Evolutionary conservation across 92 coral and sea anemone genomes (phyloP).

Genomic region (Actinernus sp.): DNA sequence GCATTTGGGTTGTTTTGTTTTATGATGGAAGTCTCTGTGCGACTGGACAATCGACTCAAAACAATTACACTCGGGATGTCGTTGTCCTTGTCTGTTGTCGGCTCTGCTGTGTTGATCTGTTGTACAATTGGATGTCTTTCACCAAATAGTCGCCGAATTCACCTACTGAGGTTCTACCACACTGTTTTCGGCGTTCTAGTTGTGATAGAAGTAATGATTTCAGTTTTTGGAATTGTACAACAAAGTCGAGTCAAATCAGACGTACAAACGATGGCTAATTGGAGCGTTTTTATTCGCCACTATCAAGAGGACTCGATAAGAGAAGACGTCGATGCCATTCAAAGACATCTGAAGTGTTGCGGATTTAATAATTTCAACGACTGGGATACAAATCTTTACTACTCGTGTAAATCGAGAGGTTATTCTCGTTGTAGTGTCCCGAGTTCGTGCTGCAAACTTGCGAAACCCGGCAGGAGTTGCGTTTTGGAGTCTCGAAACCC

Average conservation of each 20-base stretch:
- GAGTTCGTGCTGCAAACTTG: conserved; percentile 48
- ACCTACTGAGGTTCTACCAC: neutral
- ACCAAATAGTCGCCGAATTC: neutral
- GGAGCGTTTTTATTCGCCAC: conserved; percentile 33
- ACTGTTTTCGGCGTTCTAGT: neutral
- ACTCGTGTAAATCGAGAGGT: conserved; percentile 46
- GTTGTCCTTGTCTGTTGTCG: neutral
- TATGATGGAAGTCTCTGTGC: neutral
- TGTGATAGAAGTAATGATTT: neutral
- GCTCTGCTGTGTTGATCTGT: neutral
- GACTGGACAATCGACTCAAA: neutral
- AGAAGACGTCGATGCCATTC: conserved; percentile 39
- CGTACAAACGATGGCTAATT: conserved; percentile 20
- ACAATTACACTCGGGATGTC: neutral
- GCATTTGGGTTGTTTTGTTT: neutral
- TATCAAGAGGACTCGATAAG: conserved; percentile 39
- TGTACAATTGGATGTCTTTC: neutral
- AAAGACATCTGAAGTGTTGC: conserved; percentile 51
- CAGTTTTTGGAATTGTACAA: conserved; percentile 2
- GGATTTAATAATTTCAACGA: conserved; percentile 52
- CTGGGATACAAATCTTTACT: conserved; percentile 55
- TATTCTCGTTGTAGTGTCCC: conserved; percentile 60
- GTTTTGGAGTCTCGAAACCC: conserved; percentile 11
- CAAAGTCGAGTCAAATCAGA: neutral
- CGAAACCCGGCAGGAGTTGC: conserved; percentile 5